A percentile compares a stretch with the other conserved stretches of the same genome.
Evolutionary conservation across 2,888 invertebrate species (phyloP).

Genomic region (Cantharis rufa): DNA sequence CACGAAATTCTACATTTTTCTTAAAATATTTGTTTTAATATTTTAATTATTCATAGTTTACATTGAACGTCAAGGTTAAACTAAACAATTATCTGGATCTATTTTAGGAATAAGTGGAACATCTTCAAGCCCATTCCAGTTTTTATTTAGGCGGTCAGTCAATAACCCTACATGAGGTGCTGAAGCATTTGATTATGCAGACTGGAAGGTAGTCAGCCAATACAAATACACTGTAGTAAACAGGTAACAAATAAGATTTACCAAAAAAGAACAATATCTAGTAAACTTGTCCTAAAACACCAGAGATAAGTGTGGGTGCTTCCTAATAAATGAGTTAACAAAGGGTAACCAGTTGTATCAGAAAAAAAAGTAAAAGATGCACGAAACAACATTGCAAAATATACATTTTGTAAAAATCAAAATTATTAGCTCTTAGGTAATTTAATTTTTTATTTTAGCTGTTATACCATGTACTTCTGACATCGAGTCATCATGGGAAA

Average conservation of each 20-base stretch:
- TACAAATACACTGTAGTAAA: not conserved
- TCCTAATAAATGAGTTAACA: not conserved
- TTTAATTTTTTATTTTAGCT: not conserved
- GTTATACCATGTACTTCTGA: not conserved
- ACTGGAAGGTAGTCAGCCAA: not conserved
- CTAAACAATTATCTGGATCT: not conserved
- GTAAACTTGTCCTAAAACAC: not conserved
- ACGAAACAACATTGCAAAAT: not conserved
- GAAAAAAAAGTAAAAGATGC: not conserved
- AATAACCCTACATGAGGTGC: not conserved
- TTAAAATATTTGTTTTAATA: not conserved
- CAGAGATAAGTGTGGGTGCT: not conserved
- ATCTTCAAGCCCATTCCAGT: not conserved
- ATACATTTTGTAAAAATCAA: not conserved
- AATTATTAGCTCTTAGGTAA: not conserved
- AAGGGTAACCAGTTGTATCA: not conserved
- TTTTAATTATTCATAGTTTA: not conserved
- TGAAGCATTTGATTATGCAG: not conserved
- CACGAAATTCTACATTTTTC: slow-evolving; percentile 3
- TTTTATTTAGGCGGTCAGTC: not conserved
- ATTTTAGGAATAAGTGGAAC: not conserved
- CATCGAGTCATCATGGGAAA: not conserved
- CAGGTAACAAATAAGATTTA: not conserved
- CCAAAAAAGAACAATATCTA: not conserved
- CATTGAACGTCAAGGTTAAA: not conserved